phyloP scores from a whole-genome alignment of 2,888 invertebrate genomes.

The Carabus problematicus region DNA sequence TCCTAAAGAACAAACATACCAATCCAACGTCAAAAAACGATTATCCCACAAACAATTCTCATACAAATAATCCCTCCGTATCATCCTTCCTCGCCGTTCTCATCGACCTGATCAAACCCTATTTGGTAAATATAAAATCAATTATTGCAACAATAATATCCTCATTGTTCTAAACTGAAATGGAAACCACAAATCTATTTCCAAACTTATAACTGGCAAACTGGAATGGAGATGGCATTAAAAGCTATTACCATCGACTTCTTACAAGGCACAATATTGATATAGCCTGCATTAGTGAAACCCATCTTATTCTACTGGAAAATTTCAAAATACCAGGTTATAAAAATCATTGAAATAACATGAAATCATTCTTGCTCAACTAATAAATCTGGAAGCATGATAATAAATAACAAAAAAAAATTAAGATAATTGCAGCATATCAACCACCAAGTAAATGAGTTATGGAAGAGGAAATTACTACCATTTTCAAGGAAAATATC shows the following conservation, averaged over 20 bases:
- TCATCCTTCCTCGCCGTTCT: neutral
- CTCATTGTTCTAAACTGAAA: conserved; percentile 1
- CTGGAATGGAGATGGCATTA: conserved; percentile 31
- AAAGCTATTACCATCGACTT: conserved; percentile 22
- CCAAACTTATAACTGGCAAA: conserved; percentile 25
- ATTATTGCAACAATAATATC: conserved; percentile 18
- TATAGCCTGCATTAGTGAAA: conserved; percentile 24
- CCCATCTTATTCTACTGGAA: conserved; percentile 10
- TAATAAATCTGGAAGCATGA: neutral
- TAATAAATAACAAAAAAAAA: conserved; percentile 1
- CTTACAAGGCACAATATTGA: conserved; percentile 25
- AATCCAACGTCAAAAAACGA: neutral
- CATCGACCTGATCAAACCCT: conserved; percentile 28
- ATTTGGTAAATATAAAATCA: conserved; percentile 25
- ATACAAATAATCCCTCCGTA: neutral
- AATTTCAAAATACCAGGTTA: conserved; percentile 34
- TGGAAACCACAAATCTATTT: conserved; percentile 9
- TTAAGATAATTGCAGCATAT: conserved; percentile 4
- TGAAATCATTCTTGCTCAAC: neutral
- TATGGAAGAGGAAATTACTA: neutral
- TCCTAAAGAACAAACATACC: conserved; percentile 13
- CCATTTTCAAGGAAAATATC: neutral
- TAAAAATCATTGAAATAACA: conserved; percentile 2
- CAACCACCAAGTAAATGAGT: neutral
- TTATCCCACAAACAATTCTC: neutral